These are phyloP conservation scores for Cinclus cinclus DNA, from an alignment of 2,113 vertebrate genomes.

Conservation along the genomic window DNA sequence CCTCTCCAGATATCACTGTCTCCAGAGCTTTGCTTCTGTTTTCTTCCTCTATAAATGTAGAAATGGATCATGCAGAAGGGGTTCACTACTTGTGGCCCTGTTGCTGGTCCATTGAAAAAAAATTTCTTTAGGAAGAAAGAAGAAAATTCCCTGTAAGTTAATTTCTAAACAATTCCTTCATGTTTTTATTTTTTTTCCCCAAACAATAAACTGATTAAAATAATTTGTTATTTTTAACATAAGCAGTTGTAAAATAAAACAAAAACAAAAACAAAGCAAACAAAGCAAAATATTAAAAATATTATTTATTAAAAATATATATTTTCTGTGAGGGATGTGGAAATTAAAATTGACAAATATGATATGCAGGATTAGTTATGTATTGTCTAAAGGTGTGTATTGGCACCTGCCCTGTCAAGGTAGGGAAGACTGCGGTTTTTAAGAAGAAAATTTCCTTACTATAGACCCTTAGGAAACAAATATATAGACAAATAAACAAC, in stretches of 20 bases:
- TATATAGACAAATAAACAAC: no score
- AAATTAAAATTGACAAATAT: neutral
- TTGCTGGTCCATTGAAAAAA: neutral
- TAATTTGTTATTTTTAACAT: neutral
- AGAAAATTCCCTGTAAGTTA: neutral
- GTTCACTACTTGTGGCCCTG: neutral
- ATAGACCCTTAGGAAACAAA: rapidly evolving
- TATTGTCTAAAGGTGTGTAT: neutral
- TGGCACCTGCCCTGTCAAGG: neutral
- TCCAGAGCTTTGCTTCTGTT: neutral
- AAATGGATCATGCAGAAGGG: neutral
- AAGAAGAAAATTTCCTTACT: neutral
- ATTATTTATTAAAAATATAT: no score
- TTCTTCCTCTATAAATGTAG: neutral
- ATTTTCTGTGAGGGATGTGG: rapidly evolving
- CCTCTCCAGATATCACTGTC: neutral
- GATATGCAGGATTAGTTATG: neutral
- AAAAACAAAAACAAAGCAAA: no score
- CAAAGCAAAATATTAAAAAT: no score
- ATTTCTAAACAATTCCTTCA: neutral
- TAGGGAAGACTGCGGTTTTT: neutral
- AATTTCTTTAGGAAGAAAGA: neutral
- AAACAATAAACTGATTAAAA: neutral
- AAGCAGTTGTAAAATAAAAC: neutral
- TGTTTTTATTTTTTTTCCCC: neutral